Percentiles rank a stretch among this genome's conserved stretches.
Evolutionary conservation across 2,888 invertebrate species (phyloP).

Genomic region (Bunonema sp.): DNA sequence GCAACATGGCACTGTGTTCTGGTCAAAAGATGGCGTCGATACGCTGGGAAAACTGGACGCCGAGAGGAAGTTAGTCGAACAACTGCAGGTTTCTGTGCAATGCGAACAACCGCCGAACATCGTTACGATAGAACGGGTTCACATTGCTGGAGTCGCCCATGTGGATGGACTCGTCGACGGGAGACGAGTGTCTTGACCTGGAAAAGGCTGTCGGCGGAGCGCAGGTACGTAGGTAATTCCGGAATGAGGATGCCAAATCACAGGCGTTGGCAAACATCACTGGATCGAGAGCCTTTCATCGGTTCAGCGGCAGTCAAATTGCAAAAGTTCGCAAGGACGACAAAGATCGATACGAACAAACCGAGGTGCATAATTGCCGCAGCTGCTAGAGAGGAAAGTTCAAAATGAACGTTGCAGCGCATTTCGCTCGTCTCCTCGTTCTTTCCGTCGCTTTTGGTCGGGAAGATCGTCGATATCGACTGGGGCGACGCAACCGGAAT

Average conservation of each 20-base stretch:
- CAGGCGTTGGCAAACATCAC: constrained; percentile 48
- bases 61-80: constrained; percentile 65
- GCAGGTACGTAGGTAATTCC: constrained; percentile 49
- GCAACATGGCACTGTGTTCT: constrained; percentile 93
- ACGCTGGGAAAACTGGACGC: constrained; percentile 59
- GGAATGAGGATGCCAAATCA: constrained; percentile 6
- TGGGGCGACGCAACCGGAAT: constrained; percentile 80
- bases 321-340: constrained; percentile 65
- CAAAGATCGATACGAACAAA: constrained; percentile 59
- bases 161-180: constrained; percentile 84
- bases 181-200: constrained; percentile 60
- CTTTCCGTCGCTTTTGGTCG: constrained; percentile 69
- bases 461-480: constrained; percentile 74
- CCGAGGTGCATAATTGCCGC: constrained; percentile 52
- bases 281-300: constrained; percentile 69
- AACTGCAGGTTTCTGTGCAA: constrained; percentile 55
- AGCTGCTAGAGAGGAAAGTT: background rate
- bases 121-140: constrained; percentile 53
- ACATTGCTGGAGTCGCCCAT: constrained; percentile 67
- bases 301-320: constrained; percentile 83
- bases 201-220: constrained; percentile 68
- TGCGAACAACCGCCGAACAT: background rate
- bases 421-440: constrained; percentile 85
- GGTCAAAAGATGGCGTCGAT: constrained; percentile 64
- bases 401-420: constrained; percentile 55